Evolutionary conservation across 2,888 invertebrate genomes (phyloP), one percentile per base, ranked within the genome.

Genomic region (Eupithecia dodoneata): DNA sequence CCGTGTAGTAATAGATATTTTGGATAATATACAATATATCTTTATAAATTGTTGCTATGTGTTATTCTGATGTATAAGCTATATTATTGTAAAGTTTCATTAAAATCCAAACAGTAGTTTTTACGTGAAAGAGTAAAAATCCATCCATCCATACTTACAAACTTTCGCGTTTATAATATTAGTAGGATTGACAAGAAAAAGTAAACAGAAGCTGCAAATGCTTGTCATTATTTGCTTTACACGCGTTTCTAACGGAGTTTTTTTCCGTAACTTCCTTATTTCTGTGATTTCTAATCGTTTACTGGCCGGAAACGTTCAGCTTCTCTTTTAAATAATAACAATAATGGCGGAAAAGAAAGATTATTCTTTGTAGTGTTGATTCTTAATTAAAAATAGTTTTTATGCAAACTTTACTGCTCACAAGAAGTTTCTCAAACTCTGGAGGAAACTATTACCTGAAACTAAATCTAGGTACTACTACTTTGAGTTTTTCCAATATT

Each of bases 211-310:
- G 47, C 18, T 49, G 30, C 63, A 47, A 73, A 47, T 47, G 71
- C 49, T 70, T 47, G 74, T 78, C 74, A 79, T 79, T 75, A 79
- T 76, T 79, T 71, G 52, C 72, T 79, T 72, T 74, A 69, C 12
- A 72, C 73, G 63, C 74, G 72, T 76, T 76, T 79, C 76, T 75
- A 72, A 74, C 42, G 66, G 4, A 13, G n/a, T 76, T 74, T 76
- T 30, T 79, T 71, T 70, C 69, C 66, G 52, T 44, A 44, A 74
- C 74, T 79, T 79, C 79, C 79, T 78, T 76, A 76, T 78, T 74
- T 72, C 73, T 72, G 42, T 73, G 75, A 72, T 78, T 76, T 78
- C 76, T 78, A 78, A 76, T 76, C 76, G 79, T 76, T 76, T 74
- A 73, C 65, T 52, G 69, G 47, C 73, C 76, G 76, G 79, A 79